phyloP scores from a whole-genome alignment of 1,140 invertebrate genomes.

The Heliconius nattereri region DNA sequence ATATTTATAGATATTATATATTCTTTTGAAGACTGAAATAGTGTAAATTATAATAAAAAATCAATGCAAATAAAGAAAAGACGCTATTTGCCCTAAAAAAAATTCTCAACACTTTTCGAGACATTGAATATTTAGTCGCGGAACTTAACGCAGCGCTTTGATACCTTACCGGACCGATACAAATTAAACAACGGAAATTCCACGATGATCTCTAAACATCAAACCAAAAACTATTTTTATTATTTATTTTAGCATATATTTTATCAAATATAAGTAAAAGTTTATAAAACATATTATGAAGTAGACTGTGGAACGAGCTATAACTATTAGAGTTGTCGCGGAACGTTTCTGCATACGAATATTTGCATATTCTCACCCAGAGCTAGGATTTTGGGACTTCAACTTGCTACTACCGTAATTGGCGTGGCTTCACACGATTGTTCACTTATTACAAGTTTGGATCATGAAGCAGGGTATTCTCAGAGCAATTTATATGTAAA shows the following conservation, averaged over 20 bases:
- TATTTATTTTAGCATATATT: neutral
- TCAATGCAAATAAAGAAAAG: too few species aligned
- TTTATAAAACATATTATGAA: neutral
- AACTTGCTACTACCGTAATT: neutral
- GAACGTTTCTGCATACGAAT: neutral
- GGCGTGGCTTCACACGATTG: conserved; percentile 4
- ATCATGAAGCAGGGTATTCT: conserved; percentile 26
- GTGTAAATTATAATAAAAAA: too few species aligned
- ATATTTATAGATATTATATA: neutral
- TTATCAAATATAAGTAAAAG: neutral
- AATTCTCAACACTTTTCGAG: too few species aligned
- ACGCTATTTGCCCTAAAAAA: too few species aligned
- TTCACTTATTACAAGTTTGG: conserved; percentile 27
- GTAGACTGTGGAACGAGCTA: neutral
- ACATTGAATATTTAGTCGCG: too few species aligned
- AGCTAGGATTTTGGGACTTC: conserved; percentile 2
- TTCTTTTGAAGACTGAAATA: too few species aligned
- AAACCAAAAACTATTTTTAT: neutral
- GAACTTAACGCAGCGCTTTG: too few species aligned
- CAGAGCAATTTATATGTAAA: conserved; percentile 28
- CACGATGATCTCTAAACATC: too few species aligned
- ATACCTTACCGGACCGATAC: too few species aligned
- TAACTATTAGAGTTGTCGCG: neutral
- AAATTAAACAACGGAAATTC: too few species aligned
- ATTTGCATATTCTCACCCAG: conserved; percentile 11